Evolutionary conservation across 2,113 vertebrate species (phyloP), one percentile per base, ranked within the genome.

Genomic region (Madoqua kirkii): DNA sequence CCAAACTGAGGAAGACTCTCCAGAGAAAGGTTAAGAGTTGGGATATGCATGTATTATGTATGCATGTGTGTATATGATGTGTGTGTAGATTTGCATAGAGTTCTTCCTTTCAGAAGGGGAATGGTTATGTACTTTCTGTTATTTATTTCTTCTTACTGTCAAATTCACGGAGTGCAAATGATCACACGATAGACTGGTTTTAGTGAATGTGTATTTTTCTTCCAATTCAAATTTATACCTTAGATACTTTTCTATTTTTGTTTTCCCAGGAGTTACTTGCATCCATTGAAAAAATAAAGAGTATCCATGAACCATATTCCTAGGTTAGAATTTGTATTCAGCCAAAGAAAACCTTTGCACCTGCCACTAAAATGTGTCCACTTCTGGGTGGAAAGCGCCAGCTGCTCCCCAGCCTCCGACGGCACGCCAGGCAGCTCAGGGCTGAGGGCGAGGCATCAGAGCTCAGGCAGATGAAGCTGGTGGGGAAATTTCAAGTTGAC

Each of bases 401-500:
- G 98, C 97, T 98, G 97, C 94, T 91, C 43, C 81, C 21, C 36
- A 33, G 57, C 97, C 91, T 96, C 94, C 79, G 1, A 67, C 0
- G 50, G 85, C 91, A 45, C 5, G 82, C 93, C 90, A 83, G 78
- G 89, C 94, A 62, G 86, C 33, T 88, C 91, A 45, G 82, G 50
- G 31, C 82, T 0, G 23, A 93, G 83, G 82, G 82, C 15, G 84
- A 91, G 83, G 71, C 88, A 40, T 62, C 27, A 1, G 11, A 60
- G 95, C 83, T 86, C 91, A 78, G 95, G 71, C 97, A 90, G 62
- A 92, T 78, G 92, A 96, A 97, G 55, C 74, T 84, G 93, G 87
- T 92, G 87, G 87, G 89, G 89, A 95, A 94, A 96, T 96, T 96
- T 97, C 86, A 97, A 89, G 91, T 94, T 23, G 60, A 95, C 96